These are phyloP conservation scores for Pteruthius melanotis DNA, from an alignment of 2,113 vertebrate species.

Conservation along the genomic window DNA sequence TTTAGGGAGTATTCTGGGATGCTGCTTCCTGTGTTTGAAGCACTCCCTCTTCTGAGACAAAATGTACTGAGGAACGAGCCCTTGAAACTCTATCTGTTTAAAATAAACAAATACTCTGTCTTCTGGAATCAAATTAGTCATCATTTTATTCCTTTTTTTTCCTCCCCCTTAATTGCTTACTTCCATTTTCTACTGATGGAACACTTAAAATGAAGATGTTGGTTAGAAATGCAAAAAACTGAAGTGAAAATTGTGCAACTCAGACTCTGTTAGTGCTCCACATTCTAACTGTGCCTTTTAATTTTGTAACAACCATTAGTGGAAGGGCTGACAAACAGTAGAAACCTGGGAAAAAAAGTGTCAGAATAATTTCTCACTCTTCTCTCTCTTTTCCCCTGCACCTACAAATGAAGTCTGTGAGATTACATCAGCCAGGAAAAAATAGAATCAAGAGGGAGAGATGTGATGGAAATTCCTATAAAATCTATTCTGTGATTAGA, in stretches of 20 bases:
- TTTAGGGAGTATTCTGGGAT: not conserved
- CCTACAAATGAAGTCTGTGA: not conserved
- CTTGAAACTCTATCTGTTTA: not conserved
- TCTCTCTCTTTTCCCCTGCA: not conserved
- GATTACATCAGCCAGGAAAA: not conserved
- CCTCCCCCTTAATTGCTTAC: not conserved
- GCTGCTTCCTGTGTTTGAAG: not conserved
- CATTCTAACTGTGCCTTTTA: not conserved
- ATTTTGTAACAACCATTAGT: not conserved
- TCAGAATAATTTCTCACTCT: not conserved
- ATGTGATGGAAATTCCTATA: constrained; percentile 40
- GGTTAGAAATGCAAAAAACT: not conserved
- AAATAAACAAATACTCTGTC: not conserved
- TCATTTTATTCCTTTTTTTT: not conserved
- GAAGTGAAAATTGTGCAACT: not conserved
- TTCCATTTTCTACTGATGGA: not conserved
- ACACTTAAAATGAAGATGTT: not conserved
- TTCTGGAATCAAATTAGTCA: not conserved
- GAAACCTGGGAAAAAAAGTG: not conserved
- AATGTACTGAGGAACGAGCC: not conserved
- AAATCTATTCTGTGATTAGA: constrained; percentile 32
- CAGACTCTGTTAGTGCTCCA: not conserved
- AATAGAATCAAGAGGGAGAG: not conserved
- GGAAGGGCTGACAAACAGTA: not conserved
- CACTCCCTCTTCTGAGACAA: not conserved